Base-by-base conservation (phyloP, 2,888 invertebrate genomes). In the Diploptera punctata region DNA sequence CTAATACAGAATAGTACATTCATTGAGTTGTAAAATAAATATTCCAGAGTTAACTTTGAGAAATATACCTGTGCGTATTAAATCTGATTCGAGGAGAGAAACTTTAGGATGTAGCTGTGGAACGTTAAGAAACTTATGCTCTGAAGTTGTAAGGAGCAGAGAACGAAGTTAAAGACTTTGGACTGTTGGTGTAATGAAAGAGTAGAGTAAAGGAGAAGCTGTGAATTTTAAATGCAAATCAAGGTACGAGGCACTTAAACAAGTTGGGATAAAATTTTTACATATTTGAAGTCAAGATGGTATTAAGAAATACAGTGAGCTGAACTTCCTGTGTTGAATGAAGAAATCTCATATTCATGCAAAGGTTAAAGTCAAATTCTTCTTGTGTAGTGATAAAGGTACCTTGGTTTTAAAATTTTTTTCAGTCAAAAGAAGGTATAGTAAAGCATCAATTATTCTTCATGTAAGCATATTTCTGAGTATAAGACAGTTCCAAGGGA, bases 201-300 rank as follows among this genome's bases (percentile, higher is more conserved):
- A 1, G 2, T 26, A 54, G 13, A 10, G 54, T 10, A 54, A 54
- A 26, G 24, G 54, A 54, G 54, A 54, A 10, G 54, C 19, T 9
- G 47, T 1, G 26, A 54, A 26, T 54, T 54, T 54, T 54, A 54
- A 54, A 54, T 54, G 54, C 54, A 54, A 54, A 54, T 54, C 54
- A 13, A 54, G 54, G 54, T 26, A 26, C 52, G 21, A 54, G 54
- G 21, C n/a, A 4, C 54, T 54, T 54, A 54, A 54, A 54, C 26
- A 54, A 26, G 54, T 54, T 54, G 26, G 26, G 26, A 26, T 33
- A 26, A 24, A 21, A 54, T 54, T 54, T 54, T 54, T 54, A 54
- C 54, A 29, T 54, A 54, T 54, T 54, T 54, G 54, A 54, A 54
- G 54, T 13, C 18, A 26, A 26, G 54, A 24, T 10, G 9, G 19